Evolutionary conservation across 2,113 vertebrate genomes (phyloP).

Genomic region (Amblyopsis rosae): DNA sequence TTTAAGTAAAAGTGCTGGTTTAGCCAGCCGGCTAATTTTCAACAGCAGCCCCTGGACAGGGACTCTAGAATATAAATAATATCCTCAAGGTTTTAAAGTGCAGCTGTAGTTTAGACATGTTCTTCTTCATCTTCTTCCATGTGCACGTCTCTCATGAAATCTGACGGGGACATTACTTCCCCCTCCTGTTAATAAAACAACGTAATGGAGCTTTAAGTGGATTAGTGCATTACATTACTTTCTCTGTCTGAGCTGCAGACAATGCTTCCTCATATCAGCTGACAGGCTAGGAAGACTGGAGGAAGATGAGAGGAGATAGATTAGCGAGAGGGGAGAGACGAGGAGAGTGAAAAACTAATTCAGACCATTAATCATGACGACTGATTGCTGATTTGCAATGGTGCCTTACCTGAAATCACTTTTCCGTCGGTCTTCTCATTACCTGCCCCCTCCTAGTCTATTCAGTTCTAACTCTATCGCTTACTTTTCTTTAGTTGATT

Average conservation of each 20-base stretch:
- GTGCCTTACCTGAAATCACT: conserved; percentile 34
- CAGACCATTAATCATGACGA: conserved; percentile 50
- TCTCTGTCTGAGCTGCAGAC: conserved; percentile 27
- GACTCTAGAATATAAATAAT: too few relatives aligned
- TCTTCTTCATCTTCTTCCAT: too few relatives aligned
- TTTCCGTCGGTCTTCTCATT: conserved; percentile 49
- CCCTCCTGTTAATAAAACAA: too few relatives aligned
- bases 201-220: neutral
- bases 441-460: neutral
- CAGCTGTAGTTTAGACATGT: too few relatives aligned
- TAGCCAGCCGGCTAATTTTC: too few relatives aligned
- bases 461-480: neutral
- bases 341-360: conserved; percentile 40
- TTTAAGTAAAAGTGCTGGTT: too few relatives aligned
- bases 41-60: too few relatives aligned
- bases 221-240: neutral
- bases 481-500: neutral
- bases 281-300: neutral
- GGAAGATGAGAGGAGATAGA: neutral
- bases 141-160: too few relatives aligned
- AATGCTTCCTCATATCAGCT: neutral
- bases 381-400: conserved; percentile 30
- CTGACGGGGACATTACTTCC: too few relatives aligned
- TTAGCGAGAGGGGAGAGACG: neutral
- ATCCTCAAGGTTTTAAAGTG: too few relatives aligned